Conservation (phyloP, 2,888 invertebrate species). For the Drosophila gaucha region DNA sequence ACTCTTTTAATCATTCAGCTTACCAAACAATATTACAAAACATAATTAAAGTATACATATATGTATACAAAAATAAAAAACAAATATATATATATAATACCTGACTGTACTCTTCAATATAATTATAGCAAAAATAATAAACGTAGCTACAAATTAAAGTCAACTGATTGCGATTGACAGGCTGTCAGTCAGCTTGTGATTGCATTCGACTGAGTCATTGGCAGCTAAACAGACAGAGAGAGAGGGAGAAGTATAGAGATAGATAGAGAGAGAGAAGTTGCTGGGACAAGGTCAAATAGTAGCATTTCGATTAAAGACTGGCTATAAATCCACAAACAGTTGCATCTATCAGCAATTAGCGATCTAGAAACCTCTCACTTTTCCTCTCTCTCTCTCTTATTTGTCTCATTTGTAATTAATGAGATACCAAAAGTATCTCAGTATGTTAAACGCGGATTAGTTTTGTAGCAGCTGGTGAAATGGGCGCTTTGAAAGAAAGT, state of each 20-base stretch:
- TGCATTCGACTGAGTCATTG: conserved; percentile 15
- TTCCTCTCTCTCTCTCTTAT: neutral
- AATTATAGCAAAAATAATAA: conserved; percentile 10
- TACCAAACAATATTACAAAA: neutral
- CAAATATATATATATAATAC: neutral
- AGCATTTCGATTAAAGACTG: conserved; percentile 19
- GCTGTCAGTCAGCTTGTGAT: conserved; percentile 16
- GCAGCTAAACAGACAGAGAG: neutral
- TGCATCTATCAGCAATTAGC: conserved; percentile 44
- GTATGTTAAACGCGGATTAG: conserved; percentile 28
- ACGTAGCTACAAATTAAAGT: conserved; percentile 9
- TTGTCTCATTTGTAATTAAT: conserved; percentile 24
- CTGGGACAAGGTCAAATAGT: conserved; percentile 34
- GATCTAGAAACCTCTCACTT: conserved; percentile 26
- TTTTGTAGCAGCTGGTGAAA: conserved; percentile 23
- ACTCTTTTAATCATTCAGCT: neutral
- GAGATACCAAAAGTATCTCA: conserved; percentile 22
- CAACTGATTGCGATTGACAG: conserved; percentile 5
- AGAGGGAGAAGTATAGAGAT: neutral
- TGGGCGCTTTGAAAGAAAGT: conserved; percentile 53
- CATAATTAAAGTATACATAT: neutral
- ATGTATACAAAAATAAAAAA: neutral
- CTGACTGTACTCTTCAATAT: neutral
- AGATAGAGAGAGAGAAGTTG: conserved; percentile 6
- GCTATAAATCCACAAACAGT: conserved; percentile 36